These are phyloP conservation scores for Oikopleura vanhoeffeni DNA, from an alignment of 23 tunicate species.

Conservation along the genomic window DNA sequence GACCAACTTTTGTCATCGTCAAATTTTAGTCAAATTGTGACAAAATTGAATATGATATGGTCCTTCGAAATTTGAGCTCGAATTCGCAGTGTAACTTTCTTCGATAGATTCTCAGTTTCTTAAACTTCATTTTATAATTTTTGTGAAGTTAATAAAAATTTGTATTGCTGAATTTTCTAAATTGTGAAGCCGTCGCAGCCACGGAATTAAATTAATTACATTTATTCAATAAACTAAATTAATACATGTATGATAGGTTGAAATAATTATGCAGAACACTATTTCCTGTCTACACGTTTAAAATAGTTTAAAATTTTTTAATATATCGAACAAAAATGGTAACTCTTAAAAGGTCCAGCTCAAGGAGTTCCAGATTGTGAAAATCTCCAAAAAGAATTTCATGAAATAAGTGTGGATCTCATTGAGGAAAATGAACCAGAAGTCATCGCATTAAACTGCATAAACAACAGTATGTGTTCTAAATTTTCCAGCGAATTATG, in stretches of 20 bases:
- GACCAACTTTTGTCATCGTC: too few relatives aligned
- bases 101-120: too few relatives aligned
- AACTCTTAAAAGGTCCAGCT: too few relatives aligned
- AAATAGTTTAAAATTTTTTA: too few relatives aligned
- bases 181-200: neutral
- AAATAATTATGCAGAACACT: too few relatives aligned
- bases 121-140: too few relatives aligned
- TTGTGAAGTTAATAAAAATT: too few relatives aligned
- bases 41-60: too few relatives aligned
- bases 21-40: too few relatives aligned
- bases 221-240: neutral
- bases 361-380: neutral
- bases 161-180: neutral
- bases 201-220: neutral
- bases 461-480: neutral
- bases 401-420: neutral
- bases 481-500: neutral
- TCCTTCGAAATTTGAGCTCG: neutral
- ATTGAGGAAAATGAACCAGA: neutral
- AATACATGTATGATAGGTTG: too few relatives aligned
- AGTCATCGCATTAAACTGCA: neutral
- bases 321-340: too few relatives aligned
- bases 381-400: neutral
- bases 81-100: neutral
- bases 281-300: too few relatives aligned